These are phyloP conservation scores for Atrina japonica DNA, from an alignment of 2,888 invertebrate species.

Conservation along the genomic window DNA sequence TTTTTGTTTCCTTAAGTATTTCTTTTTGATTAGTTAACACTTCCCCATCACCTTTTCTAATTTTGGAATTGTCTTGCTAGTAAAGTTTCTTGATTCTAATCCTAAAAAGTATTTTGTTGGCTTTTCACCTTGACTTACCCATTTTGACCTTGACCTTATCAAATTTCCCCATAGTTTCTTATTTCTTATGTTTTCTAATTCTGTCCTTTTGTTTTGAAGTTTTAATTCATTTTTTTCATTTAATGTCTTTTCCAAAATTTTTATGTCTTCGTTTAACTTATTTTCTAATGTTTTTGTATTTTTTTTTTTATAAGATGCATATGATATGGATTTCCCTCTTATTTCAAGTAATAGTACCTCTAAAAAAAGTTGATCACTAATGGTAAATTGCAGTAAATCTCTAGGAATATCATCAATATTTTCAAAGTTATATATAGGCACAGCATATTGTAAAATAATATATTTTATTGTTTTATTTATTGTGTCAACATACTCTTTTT, in stretches of 20 bases:
- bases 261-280: too few relatives aligned
- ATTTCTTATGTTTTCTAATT: background rate
- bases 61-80: too few relatives aligned
- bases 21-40: too few relatives aligned
- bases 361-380: background rate
- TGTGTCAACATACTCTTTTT: background rate
- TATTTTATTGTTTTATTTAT: background rate
- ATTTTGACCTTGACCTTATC: background rate
- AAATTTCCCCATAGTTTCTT: background rate
- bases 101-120: constrained; percentile 2
- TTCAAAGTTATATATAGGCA: background rate
- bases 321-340: background rate
- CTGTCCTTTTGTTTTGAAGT: background rate
- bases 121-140: constrained; percentile 3
- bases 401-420: background rate
- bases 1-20: too few relatives aligned
- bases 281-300: background rate
- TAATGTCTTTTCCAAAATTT: background rate
- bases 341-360: background rate
- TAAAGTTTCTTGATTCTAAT: too few relatives aligned
- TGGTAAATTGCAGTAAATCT: background rate
- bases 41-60: too few relatives aligned
- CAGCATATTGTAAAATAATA: constrained; percentile 4
- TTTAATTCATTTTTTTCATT: background rate
- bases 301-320: background rate